phyloP scores from a whole-genome alignment of 1,140 invertebrate species.

The Apis laboriosa region DNA sequence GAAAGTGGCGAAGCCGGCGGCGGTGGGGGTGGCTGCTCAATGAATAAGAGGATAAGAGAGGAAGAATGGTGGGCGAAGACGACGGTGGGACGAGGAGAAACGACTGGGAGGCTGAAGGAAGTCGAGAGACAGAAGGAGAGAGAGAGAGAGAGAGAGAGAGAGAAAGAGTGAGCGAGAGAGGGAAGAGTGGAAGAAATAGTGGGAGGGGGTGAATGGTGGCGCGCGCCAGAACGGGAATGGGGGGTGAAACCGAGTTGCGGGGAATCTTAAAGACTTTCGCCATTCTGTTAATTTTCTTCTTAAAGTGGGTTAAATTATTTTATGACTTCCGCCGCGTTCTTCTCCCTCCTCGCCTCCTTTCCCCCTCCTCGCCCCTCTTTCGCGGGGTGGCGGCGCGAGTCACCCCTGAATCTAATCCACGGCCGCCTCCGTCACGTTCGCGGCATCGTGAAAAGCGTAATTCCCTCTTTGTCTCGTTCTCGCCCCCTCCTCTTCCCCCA shows the following conservation, averaged over 20 bases:
- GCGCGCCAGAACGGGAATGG: slow-evolving; percentile 33
- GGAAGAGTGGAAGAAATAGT: neutral
- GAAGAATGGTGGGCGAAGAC: slow-evolving; percentile 60
- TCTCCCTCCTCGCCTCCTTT: neutral
- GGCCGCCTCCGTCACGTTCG: slow-evolving; percentile 12
- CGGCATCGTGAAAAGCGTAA: slow-evolving; percentile 24
- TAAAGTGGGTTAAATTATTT: slow-evolving; percentile 79
- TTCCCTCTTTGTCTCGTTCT: slow-evolving; percentile 35
- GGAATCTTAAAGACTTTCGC: slow-evolving; percentile 79
- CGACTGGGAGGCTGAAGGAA: slow-evolving; percentile 30
- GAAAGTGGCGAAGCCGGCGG: slow-evolving; percentile 69
- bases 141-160: slow-evolving; percentile 30
- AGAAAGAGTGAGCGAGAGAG: neutral
- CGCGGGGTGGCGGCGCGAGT: neutral
- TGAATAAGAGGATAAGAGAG: slow-evolving; percentile 78
- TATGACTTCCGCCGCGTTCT: slow-evolving; percentile 67
- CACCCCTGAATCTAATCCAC: slow-evolving; percentile 11
- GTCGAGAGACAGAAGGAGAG: slow-evolving; percentile 18
- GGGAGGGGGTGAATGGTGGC: slow-evolving; percentile 45
- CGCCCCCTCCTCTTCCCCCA: neutral
- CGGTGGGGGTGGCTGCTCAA: slow-evolving; percentile 74
- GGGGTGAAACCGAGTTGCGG: slow-evolving; percentile 62
- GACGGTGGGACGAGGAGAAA: slow-evolving; percentile 36
- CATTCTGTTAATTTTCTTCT: slow-evolving; percentile 79
- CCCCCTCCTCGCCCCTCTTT: neutral